Evolutionary conservation across 1,140 invertebrate genomes (phyloP), one percentile per base, ranked within the genome.

Genomic region (Archivesica marissinica): DNA sequence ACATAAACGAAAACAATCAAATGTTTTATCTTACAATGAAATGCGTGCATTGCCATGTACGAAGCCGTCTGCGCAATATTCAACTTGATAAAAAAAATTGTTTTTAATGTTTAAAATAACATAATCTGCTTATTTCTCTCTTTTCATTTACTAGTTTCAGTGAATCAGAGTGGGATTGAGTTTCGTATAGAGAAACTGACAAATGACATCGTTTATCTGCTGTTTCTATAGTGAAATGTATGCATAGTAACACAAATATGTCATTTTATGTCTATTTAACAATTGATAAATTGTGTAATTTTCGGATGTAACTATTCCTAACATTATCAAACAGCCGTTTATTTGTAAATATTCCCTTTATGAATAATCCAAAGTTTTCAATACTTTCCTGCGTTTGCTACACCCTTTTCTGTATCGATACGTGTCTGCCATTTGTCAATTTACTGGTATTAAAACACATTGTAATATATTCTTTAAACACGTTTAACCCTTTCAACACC

Each of bases 191-290:
- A 33, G 25, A 13, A 15, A 20, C 1, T 20, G 28, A 64, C 38
- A 64, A n/a, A 64, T 64, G n/a, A 35, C 4, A 35, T 25, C 13
- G 20, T 52, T 52, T 7, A 52, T n/a, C 50, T 4, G 50, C 50
- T 17, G 20, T 15, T 33, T 17, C n/a, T 25, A 15, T 17, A 35
- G 59, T 64, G 1, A 44, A 72, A 23, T 47, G 39, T 20, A 72
- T 72, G 20, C 52, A 72, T 72, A 50, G 68, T 28, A 47, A 72
- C 68, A 23, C 39, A 72, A 72, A 72, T 28, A 72, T 72, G 13
- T 72, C 68, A 28, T 47, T 72, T 72, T 72, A 72, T 72, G 50
- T 72, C 68, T 33, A 72, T 72, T 72, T 72, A 47, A 72, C 68
- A 28, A 72, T 33, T 72, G 68, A 72, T 72, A 72, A 72, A 72